Conservation (phyloP, 1,140 invertebrate species). For the Leptinotarsa defecta region DNA sequence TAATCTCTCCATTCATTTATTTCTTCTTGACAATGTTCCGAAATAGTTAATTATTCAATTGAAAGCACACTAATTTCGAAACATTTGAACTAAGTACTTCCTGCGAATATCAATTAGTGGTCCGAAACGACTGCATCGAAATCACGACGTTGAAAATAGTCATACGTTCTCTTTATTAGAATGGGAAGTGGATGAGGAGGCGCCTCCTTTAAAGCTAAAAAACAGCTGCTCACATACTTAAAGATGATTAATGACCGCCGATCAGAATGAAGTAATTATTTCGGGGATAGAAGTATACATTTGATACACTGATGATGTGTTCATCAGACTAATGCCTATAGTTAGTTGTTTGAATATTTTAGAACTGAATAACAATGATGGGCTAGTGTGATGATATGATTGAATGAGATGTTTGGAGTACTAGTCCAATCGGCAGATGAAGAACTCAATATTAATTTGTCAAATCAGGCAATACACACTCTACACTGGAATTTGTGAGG, state of each 20-base stretch:
- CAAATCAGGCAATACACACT: too few relatives aligned
- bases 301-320: not conserved
- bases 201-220: not conserved
- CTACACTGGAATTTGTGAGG: too few relatives aligned
- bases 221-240: constrained; percentile 1
- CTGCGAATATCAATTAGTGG: too few relatives aligned
- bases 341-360: not conserved
- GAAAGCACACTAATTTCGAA: too few relatives aligned
- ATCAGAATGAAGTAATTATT: not conserved
- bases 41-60: too few relatives aligned
- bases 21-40: too few relatives aligned
- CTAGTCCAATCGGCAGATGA: too few relatives aligned
- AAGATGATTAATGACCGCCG: not conserved
- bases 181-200: not conserved
- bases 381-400: too few relatives aligned
- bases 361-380: not conserved
- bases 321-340: not conserved
- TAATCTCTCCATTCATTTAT: too few relatives aligned
- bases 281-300: not conserved
- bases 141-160: not conserved
- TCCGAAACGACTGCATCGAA: not conserved
- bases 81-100: too few relatives aligned
- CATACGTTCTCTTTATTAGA: not conserved
- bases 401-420: too few relatives aligned
- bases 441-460: too few relatives aligned